Evolutionary conservation across 2,888 invertebrate genomes (phyloP), one percentile per base, ranked within the genome.

Genomic region (Melikaiella ostensackeni): DNA sequence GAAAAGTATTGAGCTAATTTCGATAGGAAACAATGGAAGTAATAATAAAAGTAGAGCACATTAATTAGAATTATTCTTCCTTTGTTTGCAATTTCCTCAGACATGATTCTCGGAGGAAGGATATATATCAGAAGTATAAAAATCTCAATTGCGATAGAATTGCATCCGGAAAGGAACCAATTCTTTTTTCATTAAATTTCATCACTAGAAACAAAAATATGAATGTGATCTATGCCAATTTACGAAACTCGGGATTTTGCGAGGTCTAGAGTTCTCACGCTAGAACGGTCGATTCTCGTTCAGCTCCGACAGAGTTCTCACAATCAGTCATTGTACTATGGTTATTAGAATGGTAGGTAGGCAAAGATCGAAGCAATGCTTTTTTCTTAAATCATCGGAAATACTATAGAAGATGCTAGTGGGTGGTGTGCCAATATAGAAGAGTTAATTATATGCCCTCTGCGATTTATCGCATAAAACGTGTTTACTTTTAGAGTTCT

Each of bases 261-360:
- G 3, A 46, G 66, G 66, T 46, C 46, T 27, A 66, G 46, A 46
- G 38, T 66, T 66, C 66, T 66, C 66, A 66, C 66, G 66, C 66
- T 66, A n/a, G 46, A 66, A 46, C 30, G 30, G 66, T 66, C 46
- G 66, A 66, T 66, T 46, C 66, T 66, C 66, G 66, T 66, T 66
- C 66, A 66, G 64, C 62, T 62, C 30, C 30, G 33, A 6, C 33
- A 62, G 27, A 66, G 46, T 66, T 66, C 66, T 66, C 66, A 66
- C 46, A 66, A 66, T 66, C 66, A 27, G 27, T 66, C 27, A 27
- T 66, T 46, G 27, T 66, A 24, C 19, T 11, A 42, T 42, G 66
- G 66, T 66, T 66, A 66, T 66, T 66, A 66, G 19, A 66, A 66
- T 66, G 27, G 24, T 46, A 46, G 30, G 46, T 66, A 64, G 0